These are phyloP conservation scores for Phengaris alcon DNA, from an alignment of 2,888 invertebrate genomes.

Conservation along the genomic window DNA sequence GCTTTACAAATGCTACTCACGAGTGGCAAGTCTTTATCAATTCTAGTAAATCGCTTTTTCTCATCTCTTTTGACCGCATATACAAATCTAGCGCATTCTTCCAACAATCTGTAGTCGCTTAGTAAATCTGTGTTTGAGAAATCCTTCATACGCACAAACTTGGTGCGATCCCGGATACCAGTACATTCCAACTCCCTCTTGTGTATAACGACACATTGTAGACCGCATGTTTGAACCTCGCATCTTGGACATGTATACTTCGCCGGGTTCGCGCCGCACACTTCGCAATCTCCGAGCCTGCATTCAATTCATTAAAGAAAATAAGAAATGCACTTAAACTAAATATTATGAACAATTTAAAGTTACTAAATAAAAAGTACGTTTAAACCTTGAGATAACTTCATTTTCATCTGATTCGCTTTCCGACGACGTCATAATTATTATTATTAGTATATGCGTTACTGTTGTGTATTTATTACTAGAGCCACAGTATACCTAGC, in stretches of 20 bases:
- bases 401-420: conserved; percentile 48
- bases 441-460: not conserved
- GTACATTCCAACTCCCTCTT: conserved; percentile 89
- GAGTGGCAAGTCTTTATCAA: conserved; percentile 77
- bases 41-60: conserved; percentile 77
- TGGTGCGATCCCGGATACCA: conserved; percentile 88
- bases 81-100: conserved; percentile 86
- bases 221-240: conserved; percentile 90
- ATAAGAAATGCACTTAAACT: not conserved
- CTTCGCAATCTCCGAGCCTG: conserved; percentile 88
- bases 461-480: not conserved
- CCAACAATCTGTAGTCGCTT: conserved; percentile 91
- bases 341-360: not conserved
- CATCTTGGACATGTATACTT: conserved; percentile 95
- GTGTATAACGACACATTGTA: conserved; percentile 89
- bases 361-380: not conserved
- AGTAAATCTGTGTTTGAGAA: conserved; percentile 89
- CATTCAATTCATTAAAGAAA: conserved; percentile 34
- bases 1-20: conserved; percentile 50
- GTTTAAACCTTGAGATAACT: conserved; percentile 41
- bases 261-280: conserved; percentile 83
- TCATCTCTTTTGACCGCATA: conserved; percentile 82
- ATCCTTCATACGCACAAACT: conserved; percentile 85
- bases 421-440: conserved; percentile 44
- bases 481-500: not conserved